A percentile compares a stretch with the other conserved stretches of the same genome.
phyloP scores from a whole-genome alignment of 1,140 invertebrate species.

The Drosophila chauvacae region DNA sequence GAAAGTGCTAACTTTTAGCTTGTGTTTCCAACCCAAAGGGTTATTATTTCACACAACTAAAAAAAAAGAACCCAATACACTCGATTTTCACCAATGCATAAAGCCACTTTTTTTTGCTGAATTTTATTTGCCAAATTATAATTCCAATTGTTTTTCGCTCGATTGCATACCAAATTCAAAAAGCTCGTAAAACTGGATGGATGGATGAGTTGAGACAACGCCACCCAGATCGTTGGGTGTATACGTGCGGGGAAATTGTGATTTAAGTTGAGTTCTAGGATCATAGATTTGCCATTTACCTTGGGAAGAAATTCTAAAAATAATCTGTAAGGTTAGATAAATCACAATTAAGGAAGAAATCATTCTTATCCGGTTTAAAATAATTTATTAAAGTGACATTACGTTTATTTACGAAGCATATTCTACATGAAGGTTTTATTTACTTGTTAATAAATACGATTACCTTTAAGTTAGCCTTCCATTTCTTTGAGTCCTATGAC shows the following conservation, averaged over 20 bases:
- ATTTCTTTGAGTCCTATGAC: too few species aligned
- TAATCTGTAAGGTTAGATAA: background rate
- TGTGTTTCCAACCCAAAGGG: background rate
- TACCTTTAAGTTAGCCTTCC: too few species aligned
- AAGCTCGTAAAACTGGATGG: conserved; percentile 22
- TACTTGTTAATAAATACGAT: background rate
- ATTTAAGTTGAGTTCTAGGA: background rate
- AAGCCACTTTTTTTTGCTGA: conserved; percentile 22
- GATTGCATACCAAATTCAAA: conserved; percentile 63
- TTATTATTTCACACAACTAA: background rate
- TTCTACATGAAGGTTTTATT: background rate
- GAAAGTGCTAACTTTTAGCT: conserved; percentile 6
- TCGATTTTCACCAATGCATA: conserved; percentile 9
- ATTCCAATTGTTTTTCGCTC: conserved; percentile 48
- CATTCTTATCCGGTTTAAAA: background rate
- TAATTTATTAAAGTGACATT: too few species aligned
- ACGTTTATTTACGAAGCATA: background rate
- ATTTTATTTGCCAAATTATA: conserved; percentile 67
- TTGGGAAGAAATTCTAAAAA: background rate
- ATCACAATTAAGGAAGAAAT: background rate
- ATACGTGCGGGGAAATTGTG: conserved; percentile 34
- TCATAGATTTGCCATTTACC: background rate
- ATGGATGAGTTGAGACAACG: conserved; percentile 2
- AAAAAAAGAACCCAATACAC: background rate
- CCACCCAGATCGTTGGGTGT: conserved; percentile 28